Conservation (phyloP, 2,888 invertebrate genomes). For the Coleophora deauratella region DNA sequence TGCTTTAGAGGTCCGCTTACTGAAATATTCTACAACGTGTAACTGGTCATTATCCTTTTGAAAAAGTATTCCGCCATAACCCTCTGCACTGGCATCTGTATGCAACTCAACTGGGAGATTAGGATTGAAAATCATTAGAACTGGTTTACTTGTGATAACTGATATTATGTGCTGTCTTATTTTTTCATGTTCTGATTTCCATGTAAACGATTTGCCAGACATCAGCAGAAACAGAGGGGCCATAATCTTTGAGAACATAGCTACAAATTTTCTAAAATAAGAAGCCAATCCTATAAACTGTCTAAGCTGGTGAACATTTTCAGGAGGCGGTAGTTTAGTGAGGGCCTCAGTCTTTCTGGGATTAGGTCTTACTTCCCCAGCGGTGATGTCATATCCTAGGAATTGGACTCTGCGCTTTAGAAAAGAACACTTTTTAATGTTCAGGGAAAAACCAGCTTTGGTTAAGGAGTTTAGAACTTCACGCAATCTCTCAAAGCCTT, state of each 20-base stretch:
- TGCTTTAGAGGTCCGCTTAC: slow-evolving; percentile 12
- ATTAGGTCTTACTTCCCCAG: slow-evolving; percentile 18
- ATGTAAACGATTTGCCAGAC: slow-evolving; percentile 4
- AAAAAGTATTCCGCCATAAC: slow-evolving; percentile 18
- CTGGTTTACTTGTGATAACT: slow-evolving; percentile 13
- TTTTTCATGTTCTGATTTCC: slow-evolving; percentile 11
- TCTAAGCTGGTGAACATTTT: slow-evolving; percentile 13
- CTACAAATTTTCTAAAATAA: slow-evolving; percentile 18
- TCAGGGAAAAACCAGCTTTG: slow-evolving; percentile 17
- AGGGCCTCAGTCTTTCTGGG: slow-evolving; percentile 16
- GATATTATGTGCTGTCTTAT: slow-evolving; percentile 14
- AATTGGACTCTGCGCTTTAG: slow-evolving; percentile 14
- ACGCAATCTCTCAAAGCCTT: slow-evolving; percentile 9
- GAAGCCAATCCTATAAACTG: slow-evolving; percentile 21
- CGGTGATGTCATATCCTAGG: slow-evolving; percentile 15
- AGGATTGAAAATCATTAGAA: slow-evolving; percentile 17
- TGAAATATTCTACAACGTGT: slow-evolving; percentile 13
- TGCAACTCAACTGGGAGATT: too few relatives aligned
- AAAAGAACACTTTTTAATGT: slow-evolving; percentile 19
- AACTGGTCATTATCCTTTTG: slow-evolving; percentile 7
- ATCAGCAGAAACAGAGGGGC: slow-evolving; percentile 11
- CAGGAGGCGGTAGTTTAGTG: slow-evolving; percentile 11
- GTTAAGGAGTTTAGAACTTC: slow-evolving; percentile 5
- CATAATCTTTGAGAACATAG: slow-evolving; percentile 9
- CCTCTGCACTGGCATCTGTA: too few relatives aligned